Conservation (phyloP, 53 echinoderm and acorn worm genomes). For the Holothuria leucospilota region DNA sequence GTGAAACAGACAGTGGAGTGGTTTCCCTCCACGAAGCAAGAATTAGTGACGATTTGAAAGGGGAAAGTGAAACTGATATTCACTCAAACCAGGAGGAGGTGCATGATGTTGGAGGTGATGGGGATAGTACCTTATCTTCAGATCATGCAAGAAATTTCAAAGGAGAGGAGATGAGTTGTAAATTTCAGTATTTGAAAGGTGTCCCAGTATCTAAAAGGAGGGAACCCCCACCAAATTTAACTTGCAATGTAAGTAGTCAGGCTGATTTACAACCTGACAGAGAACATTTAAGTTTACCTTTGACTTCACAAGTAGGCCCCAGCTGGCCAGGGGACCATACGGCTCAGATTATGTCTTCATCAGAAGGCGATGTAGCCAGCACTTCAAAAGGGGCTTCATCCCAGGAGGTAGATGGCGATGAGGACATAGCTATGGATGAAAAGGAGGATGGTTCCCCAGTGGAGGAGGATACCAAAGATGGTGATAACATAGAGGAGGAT, state of each 20-base stretch:
- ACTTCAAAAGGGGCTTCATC: no score
- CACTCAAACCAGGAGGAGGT: background rate
- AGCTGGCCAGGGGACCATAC: background rate
- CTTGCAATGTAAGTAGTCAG: background rate
- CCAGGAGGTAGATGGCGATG: no score
- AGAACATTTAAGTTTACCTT: conserved; percentile 48
- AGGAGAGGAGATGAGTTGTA: background rate
- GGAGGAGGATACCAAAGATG: conserved; percentile 33
- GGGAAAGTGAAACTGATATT: conserved; percentile 14
- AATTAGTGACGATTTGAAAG: conserved; percentile 70
- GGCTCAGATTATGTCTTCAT: no score
- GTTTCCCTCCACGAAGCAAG: conserved; percentile 86
- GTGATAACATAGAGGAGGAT: conserved; percentile 7
- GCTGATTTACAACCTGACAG: conserved; percentile 19
- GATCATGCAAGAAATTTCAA: background rate
- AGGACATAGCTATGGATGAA: background rate
- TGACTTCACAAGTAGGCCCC: conserved; percentile 12
- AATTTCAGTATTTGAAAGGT: conserved; percentile 17
- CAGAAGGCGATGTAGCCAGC: no score
- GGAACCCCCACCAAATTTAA: conserved; percentile 31
- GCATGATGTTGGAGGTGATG: background rate
- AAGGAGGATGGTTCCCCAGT: conserved; percentile 34
- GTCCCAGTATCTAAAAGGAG: conserved; percentile 4
- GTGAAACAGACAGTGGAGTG: conserved; percentile 94
- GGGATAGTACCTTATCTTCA: background rate